Conservation (phyloP, 2,797 vertebrate genomes). For the Premnoplex brunnescens region DNA sequence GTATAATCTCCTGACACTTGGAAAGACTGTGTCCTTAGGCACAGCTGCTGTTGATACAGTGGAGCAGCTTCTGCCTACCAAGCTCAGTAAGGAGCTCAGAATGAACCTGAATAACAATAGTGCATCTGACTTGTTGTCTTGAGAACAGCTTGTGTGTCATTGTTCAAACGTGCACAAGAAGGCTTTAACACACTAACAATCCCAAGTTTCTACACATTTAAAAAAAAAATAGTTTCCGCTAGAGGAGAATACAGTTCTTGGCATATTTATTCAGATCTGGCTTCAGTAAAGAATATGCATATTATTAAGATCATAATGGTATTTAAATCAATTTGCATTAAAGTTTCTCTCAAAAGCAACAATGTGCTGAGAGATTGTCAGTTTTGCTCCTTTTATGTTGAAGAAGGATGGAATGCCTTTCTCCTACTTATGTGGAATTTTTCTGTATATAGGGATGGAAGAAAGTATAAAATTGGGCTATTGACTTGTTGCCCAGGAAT, state of each 20-base stretch:
- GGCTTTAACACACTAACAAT: background rate
- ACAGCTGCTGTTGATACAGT: background rate
- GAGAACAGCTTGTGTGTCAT: background rate
- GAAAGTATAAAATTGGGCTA: background rate
- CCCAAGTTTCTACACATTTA: background rate
- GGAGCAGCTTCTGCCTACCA: background rate
- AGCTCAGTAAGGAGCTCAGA: background rate
- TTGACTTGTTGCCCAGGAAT: background rate
- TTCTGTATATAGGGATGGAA: rapidly evolving
- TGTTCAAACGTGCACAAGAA: background rate
- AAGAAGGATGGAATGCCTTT: background rate
- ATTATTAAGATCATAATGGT: background rate
- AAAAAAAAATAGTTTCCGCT: background rate
- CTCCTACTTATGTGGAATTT: background rate
- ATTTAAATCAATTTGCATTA: background rate
- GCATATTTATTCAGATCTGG: background rate
- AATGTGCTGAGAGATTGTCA: background rate
- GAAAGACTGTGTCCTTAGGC: background rate
- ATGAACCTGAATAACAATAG: background rate
- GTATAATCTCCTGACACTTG: background rate
- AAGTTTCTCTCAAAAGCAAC: background rate
- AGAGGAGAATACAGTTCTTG: background rate
- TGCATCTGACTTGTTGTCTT: background rate
- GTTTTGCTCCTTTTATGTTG: background rate
- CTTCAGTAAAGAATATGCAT: background rate